These are phyloP conservation scores for Neotoxoptera formosana DNA, from an alignment of 1,140 invertebrate genomes.

Conservation along the genomic window DNA sequence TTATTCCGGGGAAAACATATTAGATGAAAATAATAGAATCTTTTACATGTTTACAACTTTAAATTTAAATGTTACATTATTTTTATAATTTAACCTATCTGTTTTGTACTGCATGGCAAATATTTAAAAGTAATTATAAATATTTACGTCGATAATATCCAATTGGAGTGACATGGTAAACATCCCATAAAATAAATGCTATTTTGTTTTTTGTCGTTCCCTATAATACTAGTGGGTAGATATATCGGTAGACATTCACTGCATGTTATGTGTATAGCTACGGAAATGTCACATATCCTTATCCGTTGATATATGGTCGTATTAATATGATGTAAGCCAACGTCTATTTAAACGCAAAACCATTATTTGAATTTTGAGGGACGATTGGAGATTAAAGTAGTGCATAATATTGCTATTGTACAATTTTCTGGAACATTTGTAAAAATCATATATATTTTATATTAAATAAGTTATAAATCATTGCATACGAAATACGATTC, in stretches of 20 bases:
- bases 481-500: too few relatives aligned
- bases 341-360: neutral
- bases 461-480: too few relatives aligned
- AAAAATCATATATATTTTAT: neutral
- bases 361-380: neutral
- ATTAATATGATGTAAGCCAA: neutral
- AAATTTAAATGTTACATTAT: neutral
- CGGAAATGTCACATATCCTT: neutral
- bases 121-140: neutral
- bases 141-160: neutral
- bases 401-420: neutral
- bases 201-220: neutral
- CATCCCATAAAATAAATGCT: neutral
- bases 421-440: neutral
- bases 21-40: neutral
- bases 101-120: neutral
- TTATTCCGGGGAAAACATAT: neutral
- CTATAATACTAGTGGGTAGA: neutral
- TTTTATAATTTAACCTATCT: neutral
- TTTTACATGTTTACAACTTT: neutral
- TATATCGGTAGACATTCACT: neutral
- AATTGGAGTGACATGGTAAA: neutral
- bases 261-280: neutral
- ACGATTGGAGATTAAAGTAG: neutral
- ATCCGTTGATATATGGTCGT: slow-evolving; percentile 5